phyloP scores from a whole-genome alignment of 2,888 invertebrate species.

The Strigamia transsilvanica region DNA sequence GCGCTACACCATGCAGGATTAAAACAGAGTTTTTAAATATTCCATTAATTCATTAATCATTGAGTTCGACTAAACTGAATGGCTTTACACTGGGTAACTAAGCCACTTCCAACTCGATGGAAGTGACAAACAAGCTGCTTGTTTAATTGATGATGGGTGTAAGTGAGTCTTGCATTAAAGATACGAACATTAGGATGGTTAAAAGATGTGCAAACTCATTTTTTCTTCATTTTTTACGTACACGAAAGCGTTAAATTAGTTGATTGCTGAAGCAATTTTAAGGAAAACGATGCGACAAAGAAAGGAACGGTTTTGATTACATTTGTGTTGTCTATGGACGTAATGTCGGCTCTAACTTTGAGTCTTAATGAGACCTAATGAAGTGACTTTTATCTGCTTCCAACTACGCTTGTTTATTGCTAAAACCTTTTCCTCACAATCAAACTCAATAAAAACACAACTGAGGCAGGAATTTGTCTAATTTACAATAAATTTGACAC shows the following conservation, averaged over 20 bases:
- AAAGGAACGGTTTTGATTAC: constrained; percentile 13
- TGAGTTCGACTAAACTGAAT: too few relatives aligned
- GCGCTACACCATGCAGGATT: too few relatives aligned
- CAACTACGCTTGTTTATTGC: constrained; percentile 20
- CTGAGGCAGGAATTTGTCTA: not conserved
- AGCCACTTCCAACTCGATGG: not conserved
- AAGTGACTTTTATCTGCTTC: constrained; percentile 37
- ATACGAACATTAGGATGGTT: not conserved
- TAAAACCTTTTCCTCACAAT: not conserved
- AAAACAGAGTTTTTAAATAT: too few relatives aligned
- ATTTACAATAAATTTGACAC: too few relatives aligned
- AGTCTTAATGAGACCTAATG: constrained; percentile 39
- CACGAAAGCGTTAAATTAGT: not conserved
- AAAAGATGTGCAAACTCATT: not conserved
- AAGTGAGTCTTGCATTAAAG: constrained; percentile 8
- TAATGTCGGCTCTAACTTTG: constrained; percentile 35
- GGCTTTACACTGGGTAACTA: not conserved
- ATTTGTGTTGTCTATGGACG: not conserved
- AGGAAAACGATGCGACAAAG: constrained; percentile 21
- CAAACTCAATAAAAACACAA: constrained; percentile 7
- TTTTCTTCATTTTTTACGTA: not conserved
- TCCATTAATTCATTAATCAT: too few relatives aligned
- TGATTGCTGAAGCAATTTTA: constrained; percentile 1
- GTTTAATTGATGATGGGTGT: not conserved
- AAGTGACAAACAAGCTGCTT: not conserved